Conservation (phyloP, 2,113 vertebrate genomes). For the Chionomys nivalis region DNA sequence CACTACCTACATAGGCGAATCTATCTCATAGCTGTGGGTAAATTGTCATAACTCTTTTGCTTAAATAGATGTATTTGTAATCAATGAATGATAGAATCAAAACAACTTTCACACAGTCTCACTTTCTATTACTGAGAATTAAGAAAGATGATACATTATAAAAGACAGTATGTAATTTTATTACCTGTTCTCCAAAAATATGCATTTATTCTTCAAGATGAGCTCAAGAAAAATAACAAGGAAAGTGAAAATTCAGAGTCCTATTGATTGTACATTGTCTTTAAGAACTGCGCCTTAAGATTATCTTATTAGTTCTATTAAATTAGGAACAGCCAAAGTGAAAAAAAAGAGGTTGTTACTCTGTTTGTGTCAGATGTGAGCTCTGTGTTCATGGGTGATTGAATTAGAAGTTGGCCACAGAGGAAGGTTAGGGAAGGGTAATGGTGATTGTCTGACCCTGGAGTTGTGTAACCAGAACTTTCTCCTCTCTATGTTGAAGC, state of each 20-base stretch:
- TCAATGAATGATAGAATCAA: background rate
- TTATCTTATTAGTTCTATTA: slow-evolving; percentile 58
- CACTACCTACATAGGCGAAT: background rate
- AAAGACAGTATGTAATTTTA: slow-evolving; percentile 5
- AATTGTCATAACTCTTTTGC: slow-evolving; percentile 21
- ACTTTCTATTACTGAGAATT: background rate
- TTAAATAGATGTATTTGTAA: background rate
- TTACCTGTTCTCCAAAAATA: background rate
- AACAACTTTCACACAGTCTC: background rate
- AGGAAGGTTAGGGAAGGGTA: slow-evolving; percentile 78
- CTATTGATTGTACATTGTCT: slow-evolving; percentile 5
- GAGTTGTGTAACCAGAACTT: slow-evolving; percentile 27
- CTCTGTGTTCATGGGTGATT: slow-evolving; percentile 67
- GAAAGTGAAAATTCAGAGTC: slow-evolving; percentile 35
- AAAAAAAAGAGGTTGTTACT: slow-evolving; percentile 46
- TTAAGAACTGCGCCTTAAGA: slow-evolving; percentile 31
- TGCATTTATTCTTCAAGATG: background rate
- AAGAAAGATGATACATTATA: background rate
- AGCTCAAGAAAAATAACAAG: slow-evolving; percentile 19
- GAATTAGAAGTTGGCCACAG: slow-evolving; percentile 70
- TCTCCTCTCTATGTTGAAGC: background rate
- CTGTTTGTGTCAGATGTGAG: slow-evolving; percentile 57
- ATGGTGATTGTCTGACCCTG: slow-evolving; percentile 63
- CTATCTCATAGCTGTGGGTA: background rate
- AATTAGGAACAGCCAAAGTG: slow-evolving; percentile 35